Conservation (phyloP, 2,888 invertebrate genomes). For the Matsumyia berberina region DNA sequence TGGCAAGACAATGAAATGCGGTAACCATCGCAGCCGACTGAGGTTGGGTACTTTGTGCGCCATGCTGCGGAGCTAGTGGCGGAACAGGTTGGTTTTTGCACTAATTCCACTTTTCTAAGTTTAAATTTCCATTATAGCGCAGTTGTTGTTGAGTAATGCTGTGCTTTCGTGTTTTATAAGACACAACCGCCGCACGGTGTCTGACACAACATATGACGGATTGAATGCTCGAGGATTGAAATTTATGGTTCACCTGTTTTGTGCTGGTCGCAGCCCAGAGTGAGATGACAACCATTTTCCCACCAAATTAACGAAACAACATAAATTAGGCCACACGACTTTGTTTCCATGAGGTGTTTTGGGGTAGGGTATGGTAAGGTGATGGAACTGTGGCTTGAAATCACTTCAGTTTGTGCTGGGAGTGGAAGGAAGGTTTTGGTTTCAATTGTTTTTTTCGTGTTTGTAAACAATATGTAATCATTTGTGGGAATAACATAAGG, state of each 20-base stretch:
- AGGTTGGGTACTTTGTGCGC: slow-evolving; percentile 19
- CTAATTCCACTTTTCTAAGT: slow-evolving; percentile 41
- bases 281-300: slow-evolving; percentile 62
- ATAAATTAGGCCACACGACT: slow-evolving; percentile 57
- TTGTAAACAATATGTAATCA: slow-evolving; percentile 5
- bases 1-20: slow-evolving; percentile 61
- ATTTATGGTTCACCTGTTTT: slow-evolving; percentile 60
- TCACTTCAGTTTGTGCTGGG: neutral
- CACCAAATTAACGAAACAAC: slow-evolving; percentile 46
- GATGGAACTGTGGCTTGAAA: slow-evolving; percentile 24
- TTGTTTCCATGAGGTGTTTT: slow-evolving; percentile 45
- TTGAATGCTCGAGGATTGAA: slow-evolving; percentile 34
- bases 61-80: slow-evolving; percentile 13
- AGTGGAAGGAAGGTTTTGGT: neutral
- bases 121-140: slow-evolving; percentile 31
- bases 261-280: slow-evolving; percentile 3
- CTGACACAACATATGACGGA: slow-evolving; percentile 40
- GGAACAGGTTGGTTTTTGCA: slow-evolving; percentile 65
- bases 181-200: neutral
- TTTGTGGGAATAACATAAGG: neutral
- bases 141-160: slow-evolving; percentile 46
- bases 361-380: slow-evolving; percentile 28
- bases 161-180: slow-evolving; percentile 21
- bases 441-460: slow-evolving; percentile 6
- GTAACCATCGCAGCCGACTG: slow-evolving; percentile 19